phyloP scores from a whole-genome alignment of 2,113 vertebrate species.

The Eira barbara region DNA sequence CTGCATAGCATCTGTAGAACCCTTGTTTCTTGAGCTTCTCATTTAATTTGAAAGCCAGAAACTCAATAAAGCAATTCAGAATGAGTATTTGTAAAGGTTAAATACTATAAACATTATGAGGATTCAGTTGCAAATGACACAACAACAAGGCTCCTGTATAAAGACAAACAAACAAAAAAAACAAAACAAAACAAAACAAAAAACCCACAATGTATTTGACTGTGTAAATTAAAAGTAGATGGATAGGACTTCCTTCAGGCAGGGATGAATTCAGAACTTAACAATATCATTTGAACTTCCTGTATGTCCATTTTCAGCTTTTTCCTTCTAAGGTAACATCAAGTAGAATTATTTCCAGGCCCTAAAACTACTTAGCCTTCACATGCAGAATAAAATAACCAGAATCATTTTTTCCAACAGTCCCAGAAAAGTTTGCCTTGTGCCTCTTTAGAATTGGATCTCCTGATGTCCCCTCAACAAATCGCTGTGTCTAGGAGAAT shows the following conservation, averaged over 20 bases:
- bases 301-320: not conserved
- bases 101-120: not conserved
- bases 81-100: not conserved
- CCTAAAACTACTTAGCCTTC: not conserved
- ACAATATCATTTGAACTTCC: not conserved
- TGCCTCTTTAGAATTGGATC: not conserved
- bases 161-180: not conserved
- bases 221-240: not conserved
- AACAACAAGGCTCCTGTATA: not conserved
- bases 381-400: not conserved
- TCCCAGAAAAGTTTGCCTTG: not conserved
- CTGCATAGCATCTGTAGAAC: not conserved
- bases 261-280: not conserved
- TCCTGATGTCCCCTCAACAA: not conserved
- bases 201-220: not conserved
- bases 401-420: not conserved
- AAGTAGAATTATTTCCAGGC: not conserved
- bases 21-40: not conserved
- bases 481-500: not conserved
- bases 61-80: not conserved
- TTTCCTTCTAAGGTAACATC: not conserved
- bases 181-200: not conserved
- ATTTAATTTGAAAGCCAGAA: not conserved
- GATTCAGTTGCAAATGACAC: not conserved
- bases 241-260: not conserved